A percentile compares a stretch with the other conserved stretches of the same genome.
Evolutionary conservation across 1,140 invertebrate species (phyloP).

Genomic region (Procambarus virginalis): DNA sequence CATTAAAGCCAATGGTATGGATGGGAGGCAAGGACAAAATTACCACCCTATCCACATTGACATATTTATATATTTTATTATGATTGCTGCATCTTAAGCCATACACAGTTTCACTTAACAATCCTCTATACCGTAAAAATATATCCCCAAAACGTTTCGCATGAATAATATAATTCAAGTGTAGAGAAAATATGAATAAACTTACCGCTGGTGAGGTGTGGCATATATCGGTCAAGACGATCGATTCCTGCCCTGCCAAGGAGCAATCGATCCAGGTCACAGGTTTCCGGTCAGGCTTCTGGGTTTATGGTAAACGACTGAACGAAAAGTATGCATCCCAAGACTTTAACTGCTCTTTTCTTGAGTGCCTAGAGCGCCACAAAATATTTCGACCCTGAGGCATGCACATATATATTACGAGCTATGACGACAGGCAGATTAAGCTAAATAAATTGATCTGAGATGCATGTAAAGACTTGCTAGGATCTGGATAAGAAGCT

Average conservation of each 20-base stretch:
- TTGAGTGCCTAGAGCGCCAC: no score
- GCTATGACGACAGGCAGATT: no score
- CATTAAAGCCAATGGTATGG: constrained; percentile 18
- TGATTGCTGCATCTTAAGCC: not conserved
- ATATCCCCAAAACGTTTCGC: not conserved
- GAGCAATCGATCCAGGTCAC: constrained; percentile 39
- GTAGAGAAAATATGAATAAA: not conserved
- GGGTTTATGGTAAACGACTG: not conserved
- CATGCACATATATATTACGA: no score
- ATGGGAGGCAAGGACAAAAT: constrained; percentile 32
- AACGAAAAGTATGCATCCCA: not conserved
- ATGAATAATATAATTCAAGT: not conserved
- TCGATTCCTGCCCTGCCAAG: constrained; percentile 29
- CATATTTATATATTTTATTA: not conserved
- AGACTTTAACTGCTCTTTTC: no score
- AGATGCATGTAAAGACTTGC: no score
- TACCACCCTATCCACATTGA: not conserved
- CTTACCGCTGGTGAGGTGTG: not conserved
- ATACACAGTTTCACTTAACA: not conserved
- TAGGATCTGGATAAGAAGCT: no score
- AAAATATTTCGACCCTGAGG: no score
- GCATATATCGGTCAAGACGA: constrained; percentile 36
- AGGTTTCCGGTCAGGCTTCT: not conserved
- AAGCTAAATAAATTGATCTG: no score
- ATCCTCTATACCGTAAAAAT: not conserved